Evolutionary conservation across 2,113 vertebrate genomes (phyloP).

Genomic region (Dasyurus viverrinus): DNA sequence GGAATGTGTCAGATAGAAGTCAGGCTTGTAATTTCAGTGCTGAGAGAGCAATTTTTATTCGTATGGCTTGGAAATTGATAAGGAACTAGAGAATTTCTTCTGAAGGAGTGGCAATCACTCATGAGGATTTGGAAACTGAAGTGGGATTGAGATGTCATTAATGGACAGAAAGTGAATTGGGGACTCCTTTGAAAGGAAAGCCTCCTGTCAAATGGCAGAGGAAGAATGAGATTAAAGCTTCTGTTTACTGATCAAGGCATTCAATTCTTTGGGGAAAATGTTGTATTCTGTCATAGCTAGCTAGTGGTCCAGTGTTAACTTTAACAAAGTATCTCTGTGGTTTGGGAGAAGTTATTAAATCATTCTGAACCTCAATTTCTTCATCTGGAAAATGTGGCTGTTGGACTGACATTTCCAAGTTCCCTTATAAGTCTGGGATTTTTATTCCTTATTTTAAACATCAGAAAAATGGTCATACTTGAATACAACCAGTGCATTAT

Average conservation of each 20-base stretch:
- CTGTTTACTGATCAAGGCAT: conserved; percentile 2
- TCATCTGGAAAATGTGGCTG: neutral
- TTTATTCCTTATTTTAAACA: neutral
- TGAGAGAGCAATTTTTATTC: conserved; percentile 29
- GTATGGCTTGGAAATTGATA: conserved; percentile 25
- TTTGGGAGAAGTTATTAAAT: neutral
- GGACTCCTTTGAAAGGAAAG: conserved; percentile 7
- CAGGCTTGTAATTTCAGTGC: conserved; percentile 30
- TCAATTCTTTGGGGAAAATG: conserved; percentile 20
- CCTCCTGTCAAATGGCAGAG: neutral
- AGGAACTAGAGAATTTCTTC: conserved; percentile 43
- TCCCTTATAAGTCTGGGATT: neutral
- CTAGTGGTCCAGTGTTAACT: neutral
- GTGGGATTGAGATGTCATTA: conserved; percentile 26
- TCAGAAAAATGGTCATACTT: conserved; percentile 21
- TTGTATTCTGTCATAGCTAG: conserved; percentile 31
- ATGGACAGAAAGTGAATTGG: conserved; percentile 26
- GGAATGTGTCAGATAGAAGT: conserved; percentile 38
- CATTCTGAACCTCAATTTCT: neutral
- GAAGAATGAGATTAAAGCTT: conserved; percentile 20
- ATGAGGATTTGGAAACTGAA: neutral
- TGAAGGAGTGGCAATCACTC: neutral
- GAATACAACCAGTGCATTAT: neutral
- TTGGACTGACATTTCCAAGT: neutral
- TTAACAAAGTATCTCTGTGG: neutral